Base-by-base conservation (phyloP, 2,888 invertebrate genomes). In the Acrobeloides nanus region DNA sequence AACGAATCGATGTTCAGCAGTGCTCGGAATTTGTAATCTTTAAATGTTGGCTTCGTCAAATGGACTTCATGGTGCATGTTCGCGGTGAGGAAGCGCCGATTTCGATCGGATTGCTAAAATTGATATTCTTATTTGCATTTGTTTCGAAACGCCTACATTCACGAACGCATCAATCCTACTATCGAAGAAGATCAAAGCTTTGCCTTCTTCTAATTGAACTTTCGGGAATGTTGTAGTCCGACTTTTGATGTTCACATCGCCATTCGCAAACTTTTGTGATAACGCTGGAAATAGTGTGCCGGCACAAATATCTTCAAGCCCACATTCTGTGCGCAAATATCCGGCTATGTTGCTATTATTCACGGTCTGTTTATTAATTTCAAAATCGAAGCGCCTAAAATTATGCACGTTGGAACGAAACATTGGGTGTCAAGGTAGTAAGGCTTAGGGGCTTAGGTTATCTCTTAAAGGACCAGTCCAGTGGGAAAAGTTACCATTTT, bases 111-210 rank as follows among this genome's bases (percentile, higher is more conserved):
- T 61, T 72, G 68, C 67, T 71, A 54, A 44, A 64, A 55, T 31
- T 6, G 4, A 1, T 12, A 48, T 20, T n/a, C 26, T 48, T 18
- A 17, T n/a, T 34, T 3, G 15, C n/a, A n/a, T n/a, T n/a, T n/a
- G n/a, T n/a, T n/a, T n/a, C n/a, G n/a, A 15, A 15, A n/a, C 10
- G 15, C 47, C 43, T 47, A 68, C 68, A 59, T 59, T 64, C 12
- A 71, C 71, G 51, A 69, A 71, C 12, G 71, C 71, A 48, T 71
- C 71, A 41, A 72, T 66, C 32, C 64, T 44, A 38, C 61, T 64
- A 48, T 71, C 71, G 39, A 71, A 59, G 43, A 58, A 53, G 21
- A 72, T 55, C 15, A 61, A 57, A 7, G 59, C 61, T 32, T 68
- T 69, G 33, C 70, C 68, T 21, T 64, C 55, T 26, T 55, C 61